A percentile compares a stretch with the other conserved stretches of the same genome.
These are phyloP conservation scores for Agrilus planipennis DNA, from an alignment of 1,140 invertebrate species.

Conservation along the genomic window DNA sequence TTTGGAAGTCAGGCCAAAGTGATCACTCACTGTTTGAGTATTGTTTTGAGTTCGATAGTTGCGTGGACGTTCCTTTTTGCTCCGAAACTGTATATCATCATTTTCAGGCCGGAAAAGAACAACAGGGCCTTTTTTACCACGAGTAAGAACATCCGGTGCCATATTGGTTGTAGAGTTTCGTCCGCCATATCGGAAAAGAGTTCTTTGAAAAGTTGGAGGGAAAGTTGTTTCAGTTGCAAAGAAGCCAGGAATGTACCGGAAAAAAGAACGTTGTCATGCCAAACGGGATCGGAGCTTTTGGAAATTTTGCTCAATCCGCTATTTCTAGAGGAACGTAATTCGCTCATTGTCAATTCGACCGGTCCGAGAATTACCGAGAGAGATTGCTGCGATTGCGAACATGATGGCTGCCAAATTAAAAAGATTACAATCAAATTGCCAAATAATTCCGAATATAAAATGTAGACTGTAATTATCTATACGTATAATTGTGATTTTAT, in stretches of 20 bases:
- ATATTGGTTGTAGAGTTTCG: slow-evolving; percentile 50
- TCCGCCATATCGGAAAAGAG: slow-evolving; percentile 34
- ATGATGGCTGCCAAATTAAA: slow-evolving; percentile 19
- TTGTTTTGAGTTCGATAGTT: slow-evolving; percentile 59
- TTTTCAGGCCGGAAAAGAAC: slow-evolving; percentile 66
- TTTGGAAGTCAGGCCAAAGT: slow-evolving; percentile 63
- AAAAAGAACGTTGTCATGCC: slow-evolving; percentile 35
- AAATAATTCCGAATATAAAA: slow-evolving; percentile 2
- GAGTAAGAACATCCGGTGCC: slow-evolving; percentile 64
- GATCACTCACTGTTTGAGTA: slow-evolving; percentile 59
- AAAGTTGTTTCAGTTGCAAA: slow-evolving; percentile 10
- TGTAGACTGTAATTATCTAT: too few relatives aligned
- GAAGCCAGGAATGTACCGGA: slow-evolving; percentile 11
- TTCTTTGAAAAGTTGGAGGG: slow-evolving; percentile 20
- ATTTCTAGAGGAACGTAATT: slow-evolving; percentile 13
- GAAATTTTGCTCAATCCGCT: slow-evolving; percentile 25
- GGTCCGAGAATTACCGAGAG: slow-evolving; percentile 20
- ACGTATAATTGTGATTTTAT: too few relatives aligned
- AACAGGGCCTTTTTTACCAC: slow-evolving; percentile 67
- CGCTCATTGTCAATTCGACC: slow-evolving; percentile 5
- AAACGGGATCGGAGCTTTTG: slow-evolving; percentile 35
- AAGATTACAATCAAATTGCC: slow-evolving; percentile 24
- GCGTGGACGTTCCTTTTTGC: slow-evolving; percentile 67
- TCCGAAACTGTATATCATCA: slow-evolving; percentile 69
- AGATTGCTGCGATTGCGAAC: slow-evolving; percentile 20